phyloP scores from a whole-genome alignment of 2,888 invertebrate genomes.

The Cerastis rubricosa region DNA sequence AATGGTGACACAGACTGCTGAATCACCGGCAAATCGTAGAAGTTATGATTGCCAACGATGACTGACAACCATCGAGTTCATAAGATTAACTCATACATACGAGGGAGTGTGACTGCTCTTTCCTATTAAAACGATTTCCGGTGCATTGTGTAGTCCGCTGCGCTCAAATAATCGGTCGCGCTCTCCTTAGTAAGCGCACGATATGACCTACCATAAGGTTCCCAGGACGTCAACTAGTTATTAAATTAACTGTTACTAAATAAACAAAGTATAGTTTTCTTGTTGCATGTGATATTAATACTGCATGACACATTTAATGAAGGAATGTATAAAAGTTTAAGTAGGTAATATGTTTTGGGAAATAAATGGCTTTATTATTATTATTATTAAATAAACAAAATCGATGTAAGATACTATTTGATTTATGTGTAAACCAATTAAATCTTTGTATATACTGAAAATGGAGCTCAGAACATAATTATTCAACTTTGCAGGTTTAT shows the following conservation, averaged over 20 bases:
- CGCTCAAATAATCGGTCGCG: slow-evolving; percentile 42
- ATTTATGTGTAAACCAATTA: slow-evolving; percentile 48
- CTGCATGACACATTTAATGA: no score
- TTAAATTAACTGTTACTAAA: slow-evolving; percentile 44
- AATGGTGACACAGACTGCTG: slow-evolving; percentile 47
- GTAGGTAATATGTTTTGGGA: no score
- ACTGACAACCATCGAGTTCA: slow-evolving; percentile 35
- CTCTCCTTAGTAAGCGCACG: slow-evolving; percentile 55
- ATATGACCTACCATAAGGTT: slow-evolving; percentile 57
- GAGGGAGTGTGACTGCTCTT: slow-evolving; percentile 26
- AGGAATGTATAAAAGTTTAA: no score
- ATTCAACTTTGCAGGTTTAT: slow-evolving; percentile 35
- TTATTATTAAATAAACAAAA: slow-evolving; percentile 42
- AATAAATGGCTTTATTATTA: no score
- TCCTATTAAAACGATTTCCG: slow-evolving; percentile 52
- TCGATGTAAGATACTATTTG: slow-evolving; percentile 41
- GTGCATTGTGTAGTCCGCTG: slow-evolving; percentile 38
- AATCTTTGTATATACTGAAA: slow-evolving; percentile 36
- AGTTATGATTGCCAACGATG: slow-evolving; percentile 41
- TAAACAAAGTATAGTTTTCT: no score
- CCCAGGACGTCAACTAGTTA: slow-evolving; percentile 52
- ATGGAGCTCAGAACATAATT: slow-evolving; percentile 27
- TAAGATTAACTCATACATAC: slow-evolving; percentile 40
- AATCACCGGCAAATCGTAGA: slow-evolving; percentile 41
- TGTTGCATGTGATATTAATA: no score